Base-by-base conservation (phyloP, 2,113 vertebrate species). In the Oreochromis spilurus region DNA sequence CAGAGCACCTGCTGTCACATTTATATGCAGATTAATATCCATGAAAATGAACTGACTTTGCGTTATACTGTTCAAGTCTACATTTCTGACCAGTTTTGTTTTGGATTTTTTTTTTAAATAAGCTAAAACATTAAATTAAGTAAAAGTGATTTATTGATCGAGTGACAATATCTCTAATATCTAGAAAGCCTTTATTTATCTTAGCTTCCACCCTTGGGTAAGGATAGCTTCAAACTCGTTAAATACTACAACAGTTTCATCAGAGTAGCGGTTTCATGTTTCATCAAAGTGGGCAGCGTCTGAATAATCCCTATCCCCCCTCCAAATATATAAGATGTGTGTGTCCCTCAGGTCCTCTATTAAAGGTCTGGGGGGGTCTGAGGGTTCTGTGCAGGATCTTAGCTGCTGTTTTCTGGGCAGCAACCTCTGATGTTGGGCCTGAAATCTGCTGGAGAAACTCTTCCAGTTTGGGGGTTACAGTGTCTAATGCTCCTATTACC, bases 251-350 rank as follows among this genome's bases (percentile, higher is more conserved):
- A 62, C 9, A 62, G 31, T 36, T 62, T 7, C 31, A 62, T 19
- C 2, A 1, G 60, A 65, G 60, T 21, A 65, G 19, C 38, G 10
- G 31, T 65, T 36, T 0, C 60, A 65, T 12, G 36, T 38, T 38
- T 38, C 36, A 38, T 38, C 36, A 9, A 38, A 38, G 17, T 65
- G 60, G 1, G 10, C 31, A 65, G 60, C 31, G 1, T 62, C 31
- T 65, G 10, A 4, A 4, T 2, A 12, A 65, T n/a, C 17, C 60
- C 9, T 0, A 0, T 65, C 31, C 60, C 6, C 5, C 31, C 58
- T 62, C 0, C 11, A 62, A 34, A 62, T n/a, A 65, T 65, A 36
- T 1, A 36, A 36, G 36, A 34, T 34, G 16, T 19, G 0, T 62
- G 58, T 4, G 29, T 19, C 29, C 29, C 58, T 62, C 29, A 62